phyloP scores from a whole-genome alignment of 2,797 vertebrate species.

The Chaetodon trifasciatus region DNA sequence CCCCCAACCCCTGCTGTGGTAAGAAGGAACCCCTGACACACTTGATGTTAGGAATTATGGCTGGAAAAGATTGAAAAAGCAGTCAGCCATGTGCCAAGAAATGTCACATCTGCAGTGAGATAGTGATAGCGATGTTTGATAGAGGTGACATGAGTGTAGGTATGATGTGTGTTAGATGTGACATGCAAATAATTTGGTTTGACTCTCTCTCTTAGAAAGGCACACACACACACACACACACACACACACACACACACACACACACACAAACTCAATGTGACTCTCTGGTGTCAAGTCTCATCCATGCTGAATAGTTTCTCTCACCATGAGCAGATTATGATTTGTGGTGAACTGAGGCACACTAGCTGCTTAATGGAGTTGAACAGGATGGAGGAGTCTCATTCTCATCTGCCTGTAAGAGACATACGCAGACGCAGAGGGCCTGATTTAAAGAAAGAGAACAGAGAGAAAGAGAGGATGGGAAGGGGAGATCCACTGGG shows the following conservation, averaged over 20 bases:
- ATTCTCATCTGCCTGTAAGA: constrained; percentile 65
- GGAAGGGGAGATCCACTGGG: constrained; percentile 57
- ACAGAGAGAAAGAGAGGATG: constrained; percentile 36
- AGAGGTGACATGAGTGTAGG: constrained; percentile 14
- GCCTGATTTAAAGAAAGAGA: constrained; percentile 52
- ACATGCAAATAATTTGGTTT: constrained; percentile 39
- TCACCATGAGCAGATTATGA: constrained; percentile 74
- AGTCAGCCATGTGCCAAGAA: constrained; percentile 43
- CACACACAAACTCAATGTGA: constrained; percentile 49
- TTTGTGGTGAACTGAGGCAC: constrained; percentile 73
- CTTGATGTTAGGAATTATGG: not conserved
- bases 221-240: not conserved
- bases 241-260: not conserved
- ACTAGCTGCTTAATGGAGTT: constrained; percentile 79
- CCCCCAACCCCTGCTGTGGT: constrained; percentile 11
- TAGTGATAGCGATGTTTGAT: constrained; percentile 12
- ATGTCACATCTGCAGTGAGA: constrained; percentile 40
- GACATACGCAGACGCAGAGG: constrained; percentile 42
- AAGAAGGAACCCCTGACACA: constrained; percentile 3
- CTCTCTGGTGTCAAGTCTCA: constrained; percentile 51
- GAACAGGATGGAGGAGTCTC: constrained; percentile 73
- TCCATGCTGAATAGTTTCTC: constrained; percentile 45
- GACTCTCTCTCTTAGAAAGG: constrained; percentile 2
- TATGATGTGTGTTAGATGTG: constrained; percentile 30
- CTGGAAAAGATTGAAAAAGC: constrained; percentile 58